A percentile compares a stretch with the other conserved stretches of the same genome.
phyloP scores from a whole-genome alignment of 2,797 vertebrate genomes.

The Diplodus puntazzo region DNA sequence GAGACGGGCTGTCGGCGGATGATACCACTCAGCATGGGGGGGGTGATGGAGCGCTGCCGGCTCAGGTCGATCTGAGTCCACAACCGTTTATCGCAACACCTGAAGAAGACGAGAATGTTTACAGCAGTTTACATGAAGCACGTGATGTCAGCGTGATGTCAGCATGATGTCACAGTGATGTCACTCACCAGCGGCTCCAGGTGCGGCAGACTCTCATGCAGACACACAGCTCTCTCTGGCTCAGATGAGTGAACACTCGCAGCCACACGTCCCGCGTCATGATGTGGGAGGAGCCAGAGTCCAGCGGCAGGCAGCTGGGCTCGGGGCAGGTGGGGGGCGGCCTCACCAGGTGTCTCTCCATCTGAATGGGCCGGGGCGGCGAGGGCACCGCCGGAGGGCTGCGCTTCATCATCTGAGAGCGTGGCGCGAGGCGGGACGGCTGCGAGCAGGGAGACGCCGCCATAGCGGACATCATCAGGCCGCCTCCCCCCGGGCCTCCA shows the following conservation, averaged over 20 bases:
- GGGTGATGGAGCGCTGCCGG: slow-evolving; percentile 91
- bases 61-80: slow-evolving; percentile 94
- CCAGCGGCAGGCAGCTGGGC: slow-evolving; percentile 91
- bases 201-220: slow-evolving; percentile 96
- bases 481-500: slow-evolving; percentile 52
- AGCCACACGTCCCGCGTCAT: slow-evolving; percentile 92
- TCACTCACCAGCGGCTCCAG: slow-evolving; percentile 94
- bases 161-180: neutral
- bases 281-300: slow-evolving; percentile 89
- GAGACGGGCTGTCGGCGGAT: slow-evolving; percentile 91
- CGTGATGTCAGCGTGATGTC: no score
- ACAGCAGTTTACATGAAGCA: no score
- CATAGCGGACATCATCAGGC: slow-evolving; percentile 68
- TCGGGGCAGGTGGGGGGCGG: slow-evolving; percentile 93
- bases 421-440: slow-evolving; percentile 80
- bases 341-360: slow-evolving; percentile 92
- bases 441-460: slow-evolving; percentile 81
- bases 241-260: slow-evolving; percentile 90
- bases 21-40: slow-evolving; percentile 94
- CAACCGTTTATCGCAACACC: slow-evolving; percentile 93
- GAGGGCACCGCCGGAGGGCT: slow-evolving; percentile 90
- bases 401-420: slow-evolving; percentile 87
- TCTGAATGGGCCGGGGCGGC: slow-evolving; percentile 89
- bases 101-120: slow-evolving; percentile 51
- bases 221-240: slow-evolving; percentile 90